Base-by-base conservation (phyloP, 2,888 invertebrate species). In the Calameuta idolon region DNA sequence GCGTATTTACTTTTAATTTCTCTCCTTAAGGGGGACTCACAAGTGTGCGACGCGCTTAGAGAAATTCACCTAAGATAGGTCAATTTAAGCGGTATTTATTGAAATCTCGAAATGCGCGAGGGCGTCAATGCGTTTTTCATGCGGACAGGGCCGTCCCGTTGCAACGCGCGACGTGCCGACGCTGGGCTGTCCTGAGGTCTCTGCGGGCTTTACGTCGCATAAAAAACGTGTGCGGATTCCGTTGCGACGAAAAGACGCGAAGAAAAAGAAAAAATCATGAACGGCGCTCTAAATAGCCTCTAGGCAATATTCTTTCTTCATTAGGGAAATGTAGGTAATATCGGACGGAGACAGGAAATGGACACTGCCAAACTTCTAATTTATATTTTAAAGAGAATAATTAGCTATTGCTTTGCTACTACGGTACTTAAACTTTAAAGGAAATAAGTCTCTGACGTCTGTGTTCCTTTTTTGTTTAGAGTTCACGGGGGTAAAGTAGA, bases 341-440 rank as follows among this genome's bases (percentile, higher is more conserved):
- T 76, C 74, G 82, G 80, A 82, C 83, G 82, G 80, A 83, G 82
- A 83, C 81, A 84, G 76, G 77, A 79, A 84, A 83, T 84, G 81
- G 83, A 85, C 90, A 90, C 89, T 90, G 90, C 89, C 89, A 89
- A 89, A 88, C 86, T 84, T 84, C 79, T 87, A 87, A 85, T 85
- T 86, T 87, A 87, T 87, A 84, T 85, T 85, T 82, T 76, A 75
- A 37, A 73, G 69, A 69, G 74, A 76, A 77, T 74, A 73, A 73
- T 79, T 79, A 79, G 79, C 69, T 78, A 76, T 78, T 78, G 79
- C 77, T 79, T 79, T 40, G 75, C 68, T 75, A 55, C 74, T 34
- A 40, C 68, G 73, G 69, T 69, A 69, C 74, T 69, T 74, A 34
- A 34, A 69, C 74, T 69, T 31, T 75, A 75, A 74, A 69, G 15